Conservation (phyloP, 2,797 vertebrate genomes). For the Euphonia xanthogaster region DNA sequence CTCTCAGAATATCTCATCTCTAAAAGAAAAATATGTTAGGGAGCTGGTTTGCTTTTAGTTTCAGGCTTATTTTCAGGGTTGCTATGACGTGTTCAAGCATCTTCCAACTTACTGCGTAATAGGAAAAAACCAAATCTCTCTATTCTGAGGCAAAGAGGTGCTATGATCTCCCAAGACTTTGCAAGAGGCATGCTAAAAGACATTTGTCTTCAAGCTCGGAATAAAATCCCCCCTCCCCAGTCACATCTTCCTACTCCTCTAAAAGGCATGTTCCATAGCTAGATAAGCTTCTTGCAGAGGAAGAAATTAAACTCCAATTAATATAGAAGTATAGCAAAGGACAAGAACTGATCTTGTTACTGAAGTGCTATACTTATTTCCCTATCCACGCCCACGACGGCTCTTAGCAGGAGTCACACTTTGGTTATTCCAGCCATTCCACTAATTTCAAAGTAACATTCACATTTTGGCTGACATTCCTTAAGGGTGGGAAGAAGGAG, state of each 20-base stretch:
- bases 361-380: background rate
- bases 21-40: background rate
- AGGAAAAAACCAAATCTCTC: background rate
- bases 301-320: background rate
- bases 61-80: background rate
- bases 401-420: background rate
- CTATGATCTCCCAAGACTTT: background rate
- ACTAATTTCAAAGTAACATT: background rate
- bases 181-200: background rate
- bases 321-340: background rate
- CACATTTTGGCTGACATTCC: constrained; percentile 6
- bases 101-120: background rate
- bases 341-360: background rate
- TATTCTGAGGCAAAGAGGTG: background rate
- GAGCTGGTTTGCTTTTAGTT: background rate
- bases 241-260: background rate
- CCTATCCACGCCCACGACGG: background rate
- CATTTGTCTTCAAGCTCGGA: background rate
- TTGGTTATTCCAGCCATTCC: background rate
- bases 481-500: background rate
- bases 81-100: background rate
- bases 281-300: background rate
- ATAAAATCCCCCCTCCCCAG: background rate
- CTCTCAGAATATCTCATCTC: background rate
- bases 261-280: background rate